Conservation (phyloP, 1,140 invertebrate genomes). For the Scaptomyza pallida region DNA sequence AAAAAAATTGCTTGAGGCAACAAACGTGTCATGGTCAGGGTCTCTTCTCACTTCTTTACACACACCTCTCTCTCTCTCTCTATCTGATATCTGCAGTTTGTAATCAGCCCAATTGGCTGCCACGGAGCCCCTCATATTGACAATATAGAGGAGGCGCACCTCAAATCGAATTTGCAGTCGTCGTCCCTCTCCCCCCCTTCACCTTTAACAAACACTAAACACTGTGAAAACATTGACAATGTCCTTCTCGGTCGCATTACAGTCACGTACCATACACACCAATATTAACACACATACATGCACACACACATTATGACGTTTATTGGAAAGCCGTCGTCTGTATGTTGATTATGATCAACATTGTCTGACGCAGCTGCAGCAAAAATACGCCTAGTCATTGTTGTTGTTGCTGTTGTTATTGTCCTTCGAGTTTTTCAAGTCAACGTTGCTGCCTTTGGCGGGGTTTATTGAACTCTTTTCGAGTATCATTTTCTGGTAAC, state of each 20-base stretch:
- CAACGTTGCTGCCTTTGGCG: constrained; percentile 1
- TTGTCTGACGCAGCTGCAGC: constrained; percentile 42
- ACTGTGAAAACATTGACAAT: constrained; percentile 39
- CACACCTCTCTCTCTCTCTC: background rate
- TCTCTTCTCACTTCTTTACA: background rate
- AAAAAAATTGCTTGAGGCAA: constrained; percentile 11
- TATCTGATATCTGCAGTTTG: constrained; percentile 12
- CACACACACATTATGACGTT: constrained; percentile 20
- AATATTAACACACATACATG: constrained; percentile 17
- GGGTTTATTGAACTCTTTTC: constrained; percentile 47
- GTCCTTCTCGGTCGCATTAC: constrained; percentile 45
- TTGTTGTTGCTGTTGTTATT: background rate
- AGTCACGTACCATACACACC: constrained; percentile 48
- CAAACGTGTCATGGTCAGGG: constrained; percentile 31
- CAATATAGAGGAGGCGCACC: constrained; percentile 31
- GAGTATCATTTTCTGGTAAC: no score
- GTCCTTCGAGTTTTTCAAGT: constrained; percentile 19
- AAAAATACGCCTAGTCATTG: constrained; percentile 27
- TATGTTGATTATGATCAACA: constrained; percentile 58
- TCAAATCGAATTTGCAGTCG: constrained; percentile 45
- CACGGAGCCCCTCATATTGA: constrained; percentile 8
- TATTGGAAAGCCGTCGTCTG: constrained; percentile 34
- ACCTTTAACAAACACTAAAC: constrained; percentile 10
- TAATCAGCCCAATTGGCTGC: constrained; percentile 43
- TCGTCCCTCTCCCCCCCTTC: constrained; percentile 1